A percentile compares a stretch with the other conserved stretches of the same genome.
phyloP scores from a whole-genome alignment of 2,113 vertebrate genomes.

The Gallinago paraguaiae region DNA sequence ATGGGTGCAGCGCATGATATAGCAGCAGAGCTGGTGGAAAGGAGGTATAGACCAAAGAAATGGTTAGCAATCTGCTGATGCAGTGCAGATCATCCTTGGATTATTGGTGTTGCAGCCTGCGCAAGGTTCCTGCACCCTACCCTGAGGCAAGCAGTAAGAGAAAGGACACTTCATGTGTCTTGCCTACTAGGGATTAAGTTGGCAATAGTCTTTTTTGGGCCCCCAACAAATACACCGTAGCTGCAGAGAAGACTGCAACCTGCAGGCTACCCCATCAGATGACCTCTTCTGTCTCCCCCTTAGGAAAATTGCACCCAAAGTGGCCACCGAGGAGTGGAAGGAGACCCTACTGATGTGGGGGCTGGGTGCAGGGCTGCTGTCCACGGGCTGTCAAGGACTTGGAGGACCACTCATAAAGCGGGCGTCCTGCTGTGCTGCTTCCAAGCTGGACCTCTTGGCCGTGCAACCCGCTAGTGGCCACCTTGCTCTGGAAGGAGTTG shows the following conservation, averaged over 20 bases:
- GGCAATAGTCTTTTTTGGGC: background rate
- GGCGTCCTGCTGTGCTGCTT: background rate
- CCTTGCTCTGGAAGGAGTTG: background rate
- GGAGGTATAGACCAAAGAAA: background rate
- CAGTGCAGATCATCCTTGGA: background rate
- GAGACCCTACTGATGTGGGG: accelerated
- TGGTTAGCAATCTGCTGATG: background rate
- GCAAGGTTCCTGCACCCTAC: background rate
- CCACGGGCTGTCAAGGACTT: background rate
- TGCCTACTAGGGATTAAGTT: accelerated
- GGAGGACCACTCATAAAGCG: accelerated
- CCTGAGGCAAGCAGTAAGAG: background rate
- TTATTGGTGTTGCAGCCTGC: background rate
- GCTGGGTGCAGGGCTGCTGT: background rate
- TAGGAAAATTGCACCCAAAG: background rate
- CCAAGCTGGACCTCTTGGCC: background rate
- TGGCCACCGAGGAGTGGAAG: background rate
- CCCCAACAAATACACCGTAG: too few relatives aligned
- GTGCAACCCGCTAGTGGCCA: background rate
- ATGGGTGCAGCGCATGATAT: accelerated
- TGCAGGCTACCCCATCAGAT: background rate
- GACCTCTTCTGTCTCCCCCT: background rate
- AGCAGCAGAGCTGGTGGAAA: background rate
- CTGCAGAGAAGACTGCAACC: background rate
- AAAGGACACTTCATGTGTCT: accelerated